Base-by-base conservation (phyloP, 2,888 invertebrate genomes). In the Acrobasis repandana region DNA sequence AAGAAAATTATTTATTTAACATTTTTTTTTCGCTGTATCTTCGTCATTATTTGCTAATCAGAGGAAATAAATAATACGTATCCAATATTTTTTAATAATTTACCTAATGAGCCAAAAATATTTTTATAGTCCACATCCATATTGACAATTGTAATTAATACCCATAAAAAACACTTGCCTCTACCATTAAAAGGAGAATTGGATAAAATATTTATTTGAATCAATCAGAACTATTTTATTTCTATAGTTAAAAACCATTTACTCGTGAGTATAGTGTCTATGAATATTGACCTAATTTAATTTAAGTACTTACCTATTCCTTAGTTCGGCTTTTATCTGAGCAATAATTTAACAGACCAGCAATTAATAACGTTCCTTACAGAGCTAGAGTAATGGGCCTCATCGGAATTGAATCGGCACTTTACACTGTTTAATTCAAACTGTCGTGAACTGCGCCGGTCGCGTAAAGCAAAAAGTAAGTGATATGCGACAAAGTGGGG, bases 351-450 rank as follows among this genome's bases (percentile, higher is more conserved):
- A 38, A 20, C 54, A 50, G 57, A 67, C 52, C 62, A 46, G 60
- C 67, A 64, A 61, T 64, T 61, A 48, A 56, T 63, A 54, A 61
- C 20, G 38, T 57, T 54, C 54, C 43, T 60, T 58, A 34, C 46
- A 33, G 28, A 51, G 57, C 36, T 2, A 3, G 38, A 54, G 38
- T 54, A 38, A 54, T 54, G 36, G 18, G 5, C 14, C 65, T 66
- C 67, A 67, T 67, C 65, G 62, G 68, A 67, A 68, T 68, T 68
- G 68, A 67, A 68, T 68, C 64, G 68, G 56, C 65, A 68, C 67
- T 67, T 68, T 60, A 54, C 65, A 62, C 67, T 68, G 59, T 63
- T 68, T 67, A 67, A 68, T 67, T 68, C 68, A 67, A 67, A 65
- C 46, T 62, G 54, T 60, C n/a, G 14, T 9, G 33, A n/a, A 33